phyloP scores from a whole-genome alignment of 1,140 invertebrate genomes.

The Zaprionus inermis region DNA sequence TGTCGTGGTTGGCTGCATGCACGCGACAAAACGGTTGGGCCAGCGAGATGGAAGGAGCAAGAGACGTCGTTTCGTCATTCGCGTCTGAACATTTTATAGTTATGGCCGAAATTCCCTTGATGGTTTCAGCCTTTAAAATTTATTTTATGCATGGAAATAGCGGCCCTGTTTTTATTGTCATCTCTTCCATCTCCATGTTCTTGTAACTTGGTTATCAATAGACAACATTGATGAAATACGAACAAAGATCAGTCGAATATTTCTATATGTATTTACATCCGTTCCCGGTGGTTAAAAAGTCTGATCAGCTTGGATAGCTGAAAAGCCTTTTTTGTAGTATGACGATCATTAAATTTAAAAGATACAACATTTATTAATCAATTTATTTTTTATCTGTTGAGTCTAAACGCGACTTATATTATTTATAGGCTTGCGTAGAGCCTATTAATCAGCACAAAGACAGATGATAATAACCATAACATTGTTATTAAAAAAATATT shows the following conservation, averaged over 20 bases:
- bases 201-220: slow-evolving; percentile 48
- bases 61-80: slow-evolving; percentile 17
- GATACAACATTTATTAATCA: no score
- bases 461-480: no score
- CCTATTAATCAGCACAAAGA: no score
- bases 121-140: slow-evolving; percentile 71
- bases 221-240: slow-evolving; percentile 55
- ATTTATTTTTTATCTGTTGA: no score
- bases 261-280: background rate
- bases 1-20: slow-evolving; percentile 61
- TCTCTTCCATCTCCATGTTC: slow-evolving; percentile 31
- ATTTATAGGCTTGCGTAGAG: no score
- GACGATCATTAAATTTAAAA: no score
- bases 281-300: background rate
- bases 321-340: no score
- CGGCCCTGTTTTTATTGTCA: slow-evolving; percentile 71
- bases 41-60: background rate
- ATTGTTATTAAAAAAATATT: no score
- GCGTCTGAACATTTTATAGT: slow-evolving; percentile 75
- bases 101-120: slow-evolving; percentile 79
- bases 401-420: no score
- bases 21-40: slow-evolving; percentile 47
- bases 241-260: background rate
- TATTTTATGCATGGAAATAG: slow-evolving; percentile 72
- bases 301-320: background rate